Conservation (phyloP, 2,797 vertebrate species). For the Danio aesculapii region DNA sequence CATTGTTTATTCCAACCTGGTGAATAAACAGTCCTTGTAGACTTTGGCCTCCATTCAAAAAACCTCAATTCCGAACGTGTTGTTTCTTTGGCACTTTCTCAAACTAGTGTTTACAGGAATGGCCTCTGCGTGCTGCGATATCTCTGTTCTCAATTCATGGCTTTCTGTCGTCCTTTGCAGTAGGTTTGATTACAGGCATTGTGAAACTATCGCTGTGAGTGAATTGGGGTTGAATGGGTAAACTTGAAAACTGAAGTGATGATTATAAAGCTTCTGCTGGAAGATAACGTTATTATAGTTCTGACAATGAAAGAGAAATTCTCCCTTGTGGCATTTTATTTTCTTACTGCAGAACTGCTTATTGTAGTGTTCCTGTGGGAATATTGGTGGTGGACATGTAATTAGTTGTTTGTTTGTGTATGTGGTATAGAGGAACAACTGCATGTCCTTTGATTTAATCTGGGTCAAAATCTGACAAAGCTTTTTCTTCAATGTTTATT, state of each 20-base stretch:
- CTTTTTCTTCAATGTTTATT: constrained; percentile 5
- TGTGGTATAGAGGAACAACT: not conserved
- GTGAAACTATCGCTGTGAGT: constrained; percentile 51
- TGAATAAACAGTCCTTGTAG: constrained; percentile 28
- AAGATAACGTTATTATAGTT: constrained; percentile 16
- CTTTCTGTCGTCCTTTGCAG: constrained; percentile 21
- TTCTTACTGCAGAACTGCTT: not conserved
- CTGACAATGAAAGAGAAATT: constrained; percentile 20
- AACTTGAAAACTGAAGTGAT: constrained; percentile 61
- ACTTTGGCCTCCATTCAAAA: not conserved
- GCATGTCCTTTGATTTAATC: constrained; percentile 33
- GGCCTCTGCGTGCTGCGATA: not conserved
- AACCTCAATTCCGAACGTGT: not conserved
- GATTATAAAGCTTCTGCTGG: constrained; percentile 63
- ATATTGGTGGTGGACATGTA: constrained; percentile 6
- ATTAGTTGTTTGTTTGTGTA: constrained; percentile 37
- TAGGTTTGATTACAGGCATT: constrained; percentile 62
- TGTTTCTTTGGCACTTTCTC: constrained; percentile 8
- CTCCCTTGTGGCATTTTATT: not conserved
- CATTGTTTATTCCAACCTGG: constrained; percentile 13
- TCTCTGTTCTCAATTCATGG: constrained; percentile 31
- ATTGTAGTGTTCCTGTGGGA: not conserved
- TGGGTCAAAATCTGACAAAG: constrained; percentile 38
- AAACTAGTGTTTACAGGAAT: constrained; percentile 12
- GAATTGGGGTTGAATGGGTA: constrained; percentile 57